A percentile compares a stretch with the other conserved stretches of the same genome.
phyloP scores from a whole-genome alignment of 1,140 invertebrate genomes.

The Nymphalis io region DNA sequence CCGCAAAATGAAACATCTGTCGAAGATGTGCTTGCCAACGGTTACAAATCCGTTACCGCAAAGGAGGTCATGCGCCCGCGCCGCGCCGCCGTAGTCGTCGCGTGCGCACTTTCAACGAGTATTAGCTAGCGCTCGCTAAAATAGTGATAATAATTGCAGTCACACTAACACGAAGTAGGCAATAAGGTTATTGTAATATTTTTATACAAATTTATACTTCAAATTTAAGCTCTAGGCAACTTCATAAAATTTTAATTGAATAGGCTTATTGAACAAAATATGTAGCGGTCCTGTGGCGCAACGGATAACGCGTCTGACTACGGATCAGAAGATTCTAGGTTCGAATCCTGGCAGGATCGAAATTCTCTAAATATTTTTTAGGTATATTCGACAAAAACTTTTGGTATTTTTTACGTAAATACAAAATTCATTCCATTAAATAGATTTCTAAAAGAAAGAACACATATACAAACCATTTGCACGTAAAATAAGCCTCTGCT shows the following conservation, averaged over 20 bases:
- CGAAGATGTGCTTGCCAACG: slow-evolving; percentile 52
- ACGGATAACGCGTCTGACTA: slow-evolving; percentile 94
- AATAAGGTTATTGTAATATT: slow-evolving; percentile 41
- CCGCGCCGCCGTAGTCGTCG: slow-evolving; percentile 42
- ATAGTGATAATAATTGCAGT: slow-evolving; percentile 47
- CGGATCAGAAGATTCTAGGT: slow-evolving; percentile 95
- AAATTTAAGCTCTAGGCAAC: not conserved
- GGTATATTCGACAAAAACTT: too few relatives aligned
- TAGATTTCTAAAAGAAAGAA: too few relatives aligned
- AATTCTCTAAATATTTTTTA: slow-evolving; percentile 31
- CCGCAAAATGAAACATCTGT: slow-evolving; percentile 48
- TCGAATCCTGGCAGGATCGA: slow-evolving; percentile 92
- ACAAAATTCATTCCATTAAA: too few relatives aligned
- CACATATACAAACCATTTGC: too few relatives aligned
- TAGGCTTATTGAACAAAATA: not conserved
- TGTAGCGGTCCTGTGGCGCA: slow-evolving; percentile 89
- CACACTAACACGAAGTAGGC: slow-evolving; percentile 37
- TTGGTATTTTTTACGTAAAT: too few relatives aligned
- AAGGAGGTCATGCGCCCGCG: slow-evolving; percentile 65
- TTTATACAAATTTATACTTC: not conserved
- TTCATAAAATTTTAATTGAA: too few relatives aligned
- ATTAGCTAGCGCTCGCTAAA: slow-evolving; percentile 57
- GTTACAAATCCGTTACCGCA: slow-evolving; percentile 69
- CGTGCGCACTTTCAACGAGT: slow-evolving; percentile 71
- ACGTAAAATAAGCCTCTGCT: too few relatives aligned